These are phyloP conservation scores for Oscarella lobularis DNA, from an alignment of 37 sponge, comb jelly and placozoan species.

Conservation along the genomic window DNA sequence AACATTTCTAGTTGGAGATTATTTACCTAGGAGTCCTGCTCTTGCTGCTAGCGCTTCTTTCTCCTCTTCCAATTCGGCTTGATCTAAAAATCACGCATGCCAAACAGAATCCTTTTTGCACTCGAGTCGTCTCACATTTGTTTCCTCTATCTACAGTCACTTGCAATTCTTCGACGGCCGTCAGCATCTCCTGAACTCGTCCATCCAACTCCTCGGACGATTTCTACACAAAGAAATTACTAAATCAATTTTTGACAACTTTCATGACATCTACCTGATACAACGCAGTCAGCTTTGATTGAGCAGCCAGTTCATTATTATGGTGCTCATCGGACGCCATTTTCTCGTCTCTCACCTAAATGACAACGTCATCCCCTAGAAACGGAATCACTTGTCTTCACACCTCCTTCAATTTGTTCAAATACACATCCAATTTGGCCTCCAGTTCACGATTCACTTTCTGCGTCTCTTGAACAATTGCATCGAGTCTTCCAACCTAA, in stretches of 20 bases:
- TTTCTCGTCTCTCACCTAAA: not conserved
- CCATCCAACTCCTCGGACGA: not conserved
- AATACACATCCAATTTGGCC: not conserved
- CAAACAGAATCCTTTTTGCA: no score
- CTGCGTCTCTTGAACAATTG: not conserved
- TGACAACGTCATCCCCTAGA: not conserved
- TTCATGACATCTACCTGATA: no score
- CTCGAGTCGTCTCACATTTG: no score
- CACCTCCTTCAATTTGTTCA: not conserved
- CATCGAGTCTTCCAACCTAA: not conserved
- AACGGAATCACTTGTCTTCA: not conserved
- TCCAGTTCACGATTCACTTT: not conserved
- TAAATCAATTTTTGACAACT: no score
- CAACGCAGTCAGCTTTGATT: not conserved
- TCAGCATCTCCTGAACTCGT: not conserved
- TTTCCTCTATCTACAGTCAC: no score
- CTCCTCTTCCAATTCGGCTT: no score
- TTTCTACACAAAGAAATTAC: no score
- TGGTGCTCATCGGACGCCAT: not conserved
- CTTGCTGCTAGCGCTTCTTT: no score
- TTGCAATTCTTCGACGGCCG: not conserved
- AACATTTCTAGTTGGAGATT: no score
- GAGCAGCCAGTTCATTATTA: not conserved
- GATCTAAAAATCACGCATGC: no score
- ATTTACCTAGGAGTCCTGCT: no score